Evolutionary conservation across 2,888 invertebrate genomes (phyloP), one percentile per base, ranked within the genome.

Genomic region (Phortica okadai): DNA sequence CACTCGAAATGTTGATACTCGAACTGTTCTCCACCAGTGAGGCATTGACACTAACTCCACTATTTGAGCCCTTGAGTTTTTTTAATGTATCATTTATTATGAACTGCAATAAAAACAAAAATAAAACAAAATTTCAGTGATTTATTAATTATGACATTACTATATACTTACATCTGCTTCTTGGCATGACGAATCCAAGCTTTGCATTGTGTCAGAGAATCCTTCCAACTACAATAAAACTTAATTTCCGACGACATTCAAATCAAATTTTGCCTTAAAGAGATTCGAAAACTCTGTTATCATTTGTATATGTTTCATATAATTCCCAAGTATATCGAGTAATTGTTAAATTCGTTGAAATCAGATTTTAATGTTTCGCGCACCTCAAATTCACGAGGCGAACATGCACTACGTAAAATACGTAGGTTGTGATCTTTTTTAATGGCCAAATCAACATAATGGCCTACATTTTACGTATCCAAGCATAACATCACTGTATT

Each of bases 101-200:
- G 85, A 91, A 91, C 91, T 91, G 77, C 16, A 82, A 81, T 2
- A 45, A 70, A 79, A 21, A 76, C 5, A 73, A 6, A 25, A 59
- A 14, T 73, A 11, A 41, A 16, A 69, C 41, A 42, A n/a, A 59
- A n/a, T 50, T 33, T 54, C 11, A 7, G 14, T 10, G 54, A 16
- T 21, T 50, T 59, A 45, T 45, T 3, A 5, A 2, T 21, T 8
- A 14, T 50, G 16, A 8, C n/a, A 21, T 64, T 45, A 66, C 72
- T 16, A 45, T 54, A 83, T 83, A 92, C 93, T 93, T 91, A 94
- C 94, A 92, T 94, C 93, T 92, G 93, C 93, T 93, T 94, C 93
- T 92, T 94, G 93, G 92, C 93, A 93, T 93, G 93, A 93, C 92
- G 93, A 93, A 92, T 93, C 93, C 93, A 93, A 92, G 92, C 93